Base-by-base conservation (phyloP, 2,888 invertebrate species). In the Spodoptera picta region DNA sequence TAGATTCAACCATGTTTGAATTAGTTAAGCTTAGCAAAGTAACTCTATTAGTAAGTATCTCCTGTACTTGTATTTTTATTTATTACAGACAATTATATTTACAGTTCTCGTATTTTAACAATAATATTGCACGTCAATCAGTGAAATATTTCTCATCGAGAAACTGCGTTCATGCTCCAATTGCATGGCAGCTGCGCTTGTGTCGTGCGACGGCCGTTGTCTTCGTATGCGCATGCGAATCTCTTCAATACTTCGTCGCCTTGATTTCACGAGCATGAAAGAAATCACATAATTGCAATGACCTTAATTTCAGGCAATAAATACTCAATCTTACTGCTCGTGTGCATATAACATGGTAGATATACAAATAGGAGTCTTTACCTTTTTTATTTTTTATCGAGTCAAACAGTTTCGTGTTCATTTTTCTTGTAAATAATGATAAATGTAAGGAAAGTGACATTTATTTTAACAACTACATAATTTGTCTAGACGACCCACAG, bases 131-230 rank as follows among this genome's bases (percentile, higher is more conserved):
- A 55, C 62, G 61, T 62, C 64, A 68, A 76, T 77, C 64, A 65
- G 57, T 49, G n/a, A 76, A 74, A 78, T 68, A 75, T 79, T 73
- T 76, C 66, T 69, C 69, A 60, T 65, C 66, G 71, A 72, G 82
- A 81, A 81, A 81, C 62, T 69, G 62, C 69, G 69, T 80, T 79
- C 72, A 80, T 75, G 81, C 82, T 82, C 82, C 73, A 82, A 70
- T 82, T 82, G 74, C 64, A 61, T 24, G 57, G 43, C 61, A 56
- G 45, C 69, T 53, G 43, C 60, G 64, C 48, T 43, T 52, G 47
- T 63, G 60, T 60, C 53, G 58, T 54, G 50, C 54, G 57, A 71
- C 68, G 74, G 44, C 49, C 56, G 65, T 57, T 65, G 70, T 73
- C 73, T 59, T 47, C 62, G 60, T 64, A 55, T 50, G 49, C 60